Conservation (phyloP, 2,113 vertebrate genomes). For the Procavia capensis region DNA sequence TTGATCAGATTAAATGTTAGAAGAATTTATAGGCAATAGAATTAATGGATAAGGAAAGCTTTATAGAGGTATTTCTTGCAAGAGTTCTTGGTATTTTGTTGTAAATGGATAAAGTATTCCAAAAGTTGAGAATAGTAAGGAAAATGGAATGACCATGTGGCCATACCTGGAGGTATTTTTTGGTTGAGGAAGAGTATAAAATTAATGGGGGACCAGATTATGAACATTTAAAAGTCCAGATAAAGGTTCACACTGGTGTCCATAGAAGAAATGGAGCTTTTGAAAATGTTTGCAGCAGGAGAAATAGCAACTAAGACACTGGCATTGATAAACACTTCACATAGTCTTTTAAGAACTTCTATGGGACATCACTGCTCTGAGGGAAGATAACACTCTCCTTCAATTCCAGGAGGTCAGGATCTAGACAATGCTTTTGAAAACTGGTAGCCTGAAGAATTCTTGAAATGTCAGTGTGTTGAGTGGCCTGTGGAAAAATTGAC, state of each 20-base stretch:
- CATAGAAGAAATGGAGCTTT: background rate
- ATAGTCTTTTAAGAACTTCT: background rate
- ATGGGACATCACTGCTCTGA: background rate
- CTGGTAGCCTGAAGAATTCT: slow-evolving; percentile 31
- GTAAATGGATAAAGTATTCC: background rate
- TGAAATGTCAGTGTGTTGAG: background rate
- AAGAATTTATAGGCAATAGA: background rate
- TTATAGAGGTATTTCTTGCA: background rate
- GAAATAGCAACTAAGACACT: background rate
- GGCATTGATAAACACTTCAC: background rate
- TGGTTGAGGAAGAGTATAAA: background rate
- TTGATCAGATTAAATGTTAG: background rate
- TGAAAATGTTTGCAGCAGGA: background rate
- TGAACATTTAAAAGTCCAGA: slow-evolving; percentile 10
- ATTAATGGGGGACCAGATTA: background rate
- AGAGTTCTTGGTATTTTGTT: background rate
- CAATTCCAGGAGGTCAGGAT: background rate
- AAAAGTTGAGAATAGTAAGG: background rate
- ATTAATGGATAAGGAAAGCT: background rate
- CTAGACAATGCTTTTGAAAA: background rate
- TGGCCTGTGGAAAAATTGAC: slow-evolving; percentile 8
- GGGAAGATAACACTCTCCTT: background rate
- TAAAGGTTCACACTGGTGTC: background rate
- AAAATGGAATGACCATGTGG: background rate
- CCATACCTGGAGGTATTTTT: background rate